Evolutionary conservation across 1,140 invertebrate species (phyloP).

Genomic region (Pentalonia nigronervosa): DNA sequence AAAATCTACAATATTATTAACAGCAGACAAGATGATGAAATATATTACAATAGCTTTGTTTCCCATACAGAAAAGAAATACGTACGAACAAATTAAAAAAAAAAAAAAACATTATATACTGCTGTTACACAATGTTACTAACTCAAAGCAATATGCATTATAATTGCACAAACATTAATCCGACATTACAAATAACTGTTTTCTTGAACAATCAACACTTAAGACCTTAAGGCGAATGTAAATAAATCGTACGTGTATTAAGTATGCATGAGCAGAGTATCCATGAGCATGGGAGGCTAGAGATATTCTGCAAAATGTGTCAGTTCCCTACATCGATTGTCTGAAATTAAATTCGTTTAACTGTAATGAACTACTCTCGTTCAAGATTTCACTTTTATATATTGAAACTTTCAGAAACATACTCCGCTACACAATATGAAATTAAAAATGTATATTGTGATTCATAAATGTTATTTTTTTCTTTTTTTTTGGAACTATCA

Average conservation of each 20-base stretch:
- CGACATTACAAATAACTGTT: neutral
- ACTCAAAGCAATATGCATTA: neutral
- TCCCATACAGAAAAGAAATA: neutral
- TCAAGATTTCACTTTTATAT: neutral
- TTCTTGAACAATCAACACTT: neutral
- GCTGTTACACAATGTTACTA: neutral
- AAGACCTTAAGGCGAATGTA: neutral
- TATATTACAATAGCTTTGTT: neutral
- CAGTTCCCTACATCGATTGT: neutral
- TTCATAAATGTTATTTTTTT: neutral
- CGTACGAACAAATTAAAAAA: neutral
- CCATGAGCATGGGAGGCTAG: too few species aligned
- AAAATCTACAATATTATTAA: neutral
- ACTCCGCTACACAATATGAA: too few species aligned
- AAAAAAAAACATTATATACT: neutral
- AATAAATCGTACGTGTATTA: neutral
- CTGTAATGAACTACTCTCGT: neutral
- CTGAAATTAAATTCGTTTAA: neutral
- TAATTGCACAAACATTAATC: neutral
- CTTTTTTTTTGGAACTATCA: neutral
- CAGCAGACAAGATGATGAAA: neutral
- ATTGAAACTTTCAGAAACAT: too few species aligned
- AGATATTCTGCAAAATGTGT: neutral
- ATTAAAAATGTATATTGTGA: neutral
- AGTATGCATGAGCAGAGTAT: too few species aligned